Evolutionary conservation across 64 coral and sea anemone genomes (phyloP).

Genomic region (Orbicella faveolata): DNA sequence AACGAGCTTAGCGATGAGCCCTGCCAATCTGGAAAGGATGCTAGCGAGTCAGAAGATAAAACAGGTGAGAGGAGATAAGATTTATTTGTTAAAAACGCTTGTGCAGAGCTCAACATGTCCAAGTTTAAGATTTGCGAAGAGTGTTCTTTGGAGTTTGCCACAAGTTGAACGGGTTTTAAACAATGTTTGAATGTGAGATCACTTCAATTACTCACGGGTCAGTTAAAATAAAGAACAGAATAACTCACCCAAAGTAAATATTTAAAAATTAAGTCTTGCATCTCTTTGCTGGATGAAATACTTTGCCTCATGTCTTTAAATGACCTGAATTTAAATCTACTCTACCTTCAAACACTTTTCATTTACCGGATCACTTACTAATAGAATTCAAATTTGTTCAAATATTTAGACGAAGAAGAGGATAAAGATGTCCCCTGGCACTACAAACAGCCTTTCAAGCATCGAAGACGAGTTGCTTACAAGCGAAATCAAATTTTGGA

Average conservation of each 20-base stretch:
- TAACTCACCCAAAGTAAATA: neutral
- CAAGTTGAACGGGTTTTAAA: slow-evolving; percentile 6
- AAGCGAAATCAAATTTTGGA: slow-evolving; percentile 60
- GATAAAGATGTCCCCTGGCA: slow-evolving; percentile 65
- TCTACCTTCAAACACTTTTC: neutral
- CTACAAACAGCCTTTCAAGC: slow-evolving; percentile 68
- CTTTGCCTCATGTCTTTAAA: neutral
- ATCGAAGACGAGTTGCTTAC: slow-evolving; percentile 82
- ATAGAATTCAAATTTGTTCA: slow-evolving; percentile 21
- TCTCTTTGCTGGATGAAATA: neutral
- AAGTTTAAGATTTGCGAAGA: neutral
- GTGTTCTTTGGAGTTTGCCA: neutral
- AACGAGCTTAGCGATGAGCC: neutral
- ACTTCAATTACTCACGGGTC: slow-evolving; percentile 24
- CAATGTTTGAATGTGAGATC: neutral
- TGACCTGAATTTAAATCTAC: neutral
- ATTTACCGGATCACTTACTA: neutral
- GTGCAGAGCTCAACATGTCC: neutral
- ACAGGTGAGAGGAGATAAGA: slow-evolving; percentile 7
- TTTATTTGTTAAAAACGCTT: neutral
- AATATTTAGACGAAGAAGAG: slow-evolving; percentile 46
- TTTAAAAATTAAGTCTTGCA: neutral
- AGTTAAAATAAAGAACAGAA: slow-evolving; percentile 7
- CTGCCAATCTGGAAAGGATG: slow-evolving; percentile 20
- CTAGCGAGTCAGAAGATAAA: slow-evolving; percentile 45